Base-by-base conservation (phyloP, 2,888 invertebrate genomes). In the Hymenopus coronatus region DNA sequence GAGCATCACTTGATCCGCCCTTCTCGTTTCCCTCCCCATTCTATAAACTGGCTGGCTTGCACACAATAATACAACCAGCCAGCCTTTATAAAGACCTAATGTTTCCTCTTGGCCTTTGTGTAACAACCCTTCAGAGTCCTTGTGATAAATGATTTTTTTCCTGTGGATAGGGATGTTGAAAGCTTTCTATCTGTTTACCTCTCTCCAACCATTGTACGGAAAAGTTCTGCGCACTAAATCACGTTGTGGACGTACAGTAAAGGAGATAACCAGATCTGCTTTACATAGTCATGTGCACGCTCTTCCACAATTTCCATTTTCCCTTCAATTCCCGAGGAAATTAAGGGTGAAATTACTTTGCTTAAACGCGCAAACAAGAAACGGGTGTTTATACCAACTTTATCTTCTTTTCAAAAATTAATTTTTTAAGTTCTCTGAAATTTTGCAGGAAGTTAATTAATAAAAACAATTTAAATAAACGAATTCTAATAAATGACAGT, bases 71-170 rank as follows among this genome's bases (percentile, higher is more conserved):
- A 70, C 54, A 70, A 70, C 54, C 54, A 70, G 54, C 54, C 87
- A 70, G 33, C 87, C 46, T 28, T 87, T 54, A 87, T 87, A 85
- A 85, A 70, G 54, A 87, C 82, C 82, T 87, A 87, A 87, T 87
- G 87, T 82, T 87, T 87, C 87, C 87, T 87, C 87, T 70, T 70
- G 54, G 81, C 54, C 87, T 87, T 87, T 87, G 87, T 87, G 87
- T 25, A 28, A n/a, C n/a, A 27, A 27, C 15, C 85, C 85, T 54
- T 85, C 54, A 40, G 54, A 27, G 85, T 85, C 85, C 54, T 28
- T 27, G 82, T 87, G 87, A 87, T 87, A 87, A 87, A 87, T 87
- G 87, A 28, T 87, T 87, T 87, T 87, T 87, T 87, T 87, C 54
- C 82, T 70, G 54, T 70, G 54, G 54, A 70, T 70, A 70, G 54